Evolutionary conservation across 2,113 vertebrate genomes (phyloP).

Genomic region (Scartelaos histophorus): DNA sequence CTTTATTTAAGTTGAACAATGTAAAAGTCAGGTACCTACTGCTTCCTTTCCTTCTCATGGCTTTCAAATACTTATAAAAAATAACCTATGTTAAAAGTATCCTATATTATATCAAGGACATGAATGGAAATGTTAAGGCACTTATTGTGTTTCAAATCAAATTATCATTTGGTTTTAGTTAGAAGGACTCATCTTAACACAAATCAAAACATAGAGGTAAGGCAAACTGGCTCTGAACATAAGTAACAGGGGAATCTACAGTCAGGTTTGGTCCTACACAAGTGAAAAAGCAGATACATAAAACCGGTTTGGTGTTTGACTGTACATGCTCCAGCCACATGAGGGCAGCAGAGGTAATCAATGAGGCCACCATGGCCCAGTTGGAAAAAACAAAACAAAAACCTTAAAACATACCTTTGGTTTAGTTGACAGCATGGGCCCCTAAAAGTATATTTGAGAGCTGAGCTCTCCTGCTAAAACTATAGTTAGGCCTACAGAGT

Average conservation of each 20-base stretch:
- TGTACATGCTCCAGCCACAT: slow-evolving; percentile 46
- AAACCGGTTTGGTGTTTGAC: slow-evolving; percentile 9
- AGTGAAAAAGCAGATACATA: slow-evolving; percentile 30
- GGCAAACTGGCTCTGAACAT: slow-evolving; percentile 12
- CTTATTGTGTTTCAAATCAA: slow-evolving; percentile 62
- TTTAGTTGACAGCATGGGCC: slow-evolving; percentile 38
- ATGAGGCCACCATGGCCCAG: not conserved
- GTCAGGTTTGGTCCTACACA: slow-evolving; percentile 64
- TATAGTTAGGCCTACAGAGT: not conserved
- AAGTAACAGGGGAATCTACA: not conserved
- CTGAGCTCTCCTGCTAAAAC: not conserved
- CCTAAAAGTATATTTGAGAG: not conserved
- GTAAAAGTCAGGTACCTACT: slow-evolving; percentile 54
- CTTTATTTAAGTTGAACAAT: slow-evolving; percentile 61
- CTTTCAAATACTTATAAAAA: slow-evolving; percentile 67
- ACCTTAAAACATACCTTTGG: slow-evolving; percentile 48
- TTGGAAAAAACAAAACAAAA: slow-evolving; percentile 4
- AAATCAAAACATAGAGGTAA: slow-evolving; percentile 31
- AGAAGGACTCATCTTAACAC: slow-evolving; percentile 30
- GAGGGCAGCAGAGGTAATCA: slow-evolving; percentile 60
- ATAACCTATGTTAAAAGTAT: slow-evolving; percentile 59
- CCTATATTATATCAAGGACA: slow-evolving; percentile 61
- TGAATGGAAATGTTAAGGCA: slow-evolving; percentile 77
- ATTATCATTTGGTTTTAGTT: slow-evolving; percentile 66
- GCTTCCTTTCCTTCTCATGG: slow-evolving; percentile 44